A percentile compares a stretch with the other conserved stretches of the same genome.
Evolutionary conservation across 2,113 vertebrate species (phyloP).

Genomic region (Protobothrops mucrosquamatus): DNA sequence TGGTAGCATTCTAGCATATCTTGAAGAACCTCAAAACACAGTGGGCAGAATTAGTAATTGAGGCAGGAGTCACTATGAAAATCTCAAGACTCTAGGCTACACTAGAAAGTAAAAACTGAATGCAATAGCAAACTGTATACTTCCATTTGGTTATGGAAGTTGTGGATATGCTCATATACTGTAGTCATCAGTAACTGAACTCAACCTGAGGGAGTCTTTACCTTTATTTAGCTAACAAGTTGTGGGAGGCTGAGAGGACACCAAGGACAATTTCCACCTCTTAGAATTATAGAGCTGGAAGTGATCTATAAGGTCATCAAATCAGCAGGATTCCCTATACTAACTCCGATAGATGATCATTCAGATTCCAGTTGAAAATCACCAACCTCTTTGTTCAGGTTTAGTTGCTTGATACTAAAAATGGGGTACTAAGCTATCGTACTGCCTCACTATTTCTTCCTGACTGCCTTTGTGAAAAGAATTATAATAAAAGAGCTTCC

Average conservation of each 20-base stretch:
- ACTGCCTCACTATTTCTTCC: background rate
- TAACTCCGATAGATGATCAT: background rate
- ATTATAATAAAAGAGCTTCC: background rate
- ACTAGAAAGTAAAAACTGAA: background rate
- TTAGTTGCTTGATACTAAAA: background rate
- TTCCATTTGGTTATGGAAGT: background rate
- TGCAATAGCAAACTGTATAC: background rate
- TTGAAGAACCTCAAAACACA: background rate
- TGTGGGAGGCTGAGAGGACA: background rate
- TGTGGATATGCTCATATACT: background rate
- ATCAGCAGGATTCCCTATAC: background rate
- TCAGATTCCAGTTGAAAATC: background rate
- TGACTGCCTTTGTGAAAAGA: background rate
- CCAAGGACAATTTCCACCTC: background rate
- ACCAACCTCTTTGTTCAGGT: background rate
- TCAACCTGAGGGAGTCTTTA: background rate
- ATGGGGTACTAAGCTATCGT: background rate
- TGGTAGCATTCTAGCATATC: background rate
- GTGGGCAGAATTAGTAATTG: background rate
- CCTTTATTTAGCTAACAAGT: background rate
- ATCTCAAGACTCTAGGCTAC: background rate
- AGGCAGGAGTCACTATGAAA: background rate
- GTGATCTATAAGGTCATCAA: background rate
- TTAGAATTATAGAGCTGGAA: background rate
- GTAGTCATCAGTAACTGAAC: background rate